Evolutionary conservation across 2,797 vertebrate species (phyloP).

Genomic region (Aphelocoma californica): DNA sequence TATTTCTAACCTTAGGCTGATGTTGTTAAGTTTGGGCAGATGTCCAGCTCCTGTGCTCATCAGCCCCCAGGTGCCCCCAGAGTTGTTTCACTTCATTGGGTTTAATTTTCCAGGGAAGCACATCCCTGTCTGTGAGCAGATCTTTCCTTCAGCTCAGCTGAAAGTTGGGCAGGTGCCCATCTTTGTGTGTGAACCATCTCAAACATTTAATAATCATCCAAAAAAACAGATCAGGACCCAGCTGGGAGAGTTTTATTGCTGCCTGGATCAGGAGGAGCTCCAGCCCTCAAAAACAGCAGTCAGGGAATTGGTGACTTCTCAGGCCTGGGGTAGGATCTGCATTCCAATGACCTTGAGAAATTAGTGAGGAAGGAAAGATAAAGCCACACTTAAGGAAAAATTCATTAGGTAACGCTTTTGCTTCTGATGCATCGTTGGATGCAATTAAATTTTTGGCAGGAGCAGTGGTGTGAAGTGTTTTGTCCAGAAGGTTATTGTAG

Average conservation of each 20-base stretch:
- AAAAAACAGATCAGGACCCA: background rate
- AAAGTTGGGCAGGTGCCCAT: background rate
- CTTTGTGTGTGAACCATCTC: background rate
- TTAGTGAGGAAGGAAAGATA: background rate
- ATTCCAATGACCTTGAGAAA: slow-evolving; percentile 11
- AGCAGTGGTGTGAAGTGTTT: background rate
- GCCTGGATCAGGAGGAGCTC: background rate
- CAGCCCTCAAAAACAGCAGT: background rate
- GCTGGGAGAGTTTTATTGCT: background rate
- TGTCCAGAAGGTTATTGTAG: slow-evolving; percentile 43
- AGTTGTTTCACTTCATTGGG: background rate
- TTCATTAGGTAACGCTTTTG: slow-evolving; percentile 9
- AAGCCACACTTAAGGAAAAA: background rate
- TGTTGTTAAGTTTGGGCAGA: background rate
- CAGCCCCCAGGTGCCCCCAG: background rate
- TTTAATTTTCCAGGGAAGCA: slow-evolving; percentile 1
- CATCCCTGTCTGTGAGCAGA: background rate
- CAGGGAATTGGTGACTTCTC: background rate
- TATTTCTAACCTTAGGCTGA: background rate
- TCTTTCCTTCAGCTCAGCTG: background rate
- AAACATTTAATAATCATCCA: background rate
- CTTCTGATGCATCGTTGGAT: slow-evolving; percentile 51
- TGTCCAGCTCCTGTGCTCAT: background rate
- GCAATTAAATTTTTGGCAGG: slow-evolving; percentile 58
- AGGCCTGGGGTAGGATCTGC: background rate